These are phyloP conservation scores for Microcebus jonahi DNA, from an alignment of 2,113 vertebrate genomes.

Conservation along the genomic window DNA sequence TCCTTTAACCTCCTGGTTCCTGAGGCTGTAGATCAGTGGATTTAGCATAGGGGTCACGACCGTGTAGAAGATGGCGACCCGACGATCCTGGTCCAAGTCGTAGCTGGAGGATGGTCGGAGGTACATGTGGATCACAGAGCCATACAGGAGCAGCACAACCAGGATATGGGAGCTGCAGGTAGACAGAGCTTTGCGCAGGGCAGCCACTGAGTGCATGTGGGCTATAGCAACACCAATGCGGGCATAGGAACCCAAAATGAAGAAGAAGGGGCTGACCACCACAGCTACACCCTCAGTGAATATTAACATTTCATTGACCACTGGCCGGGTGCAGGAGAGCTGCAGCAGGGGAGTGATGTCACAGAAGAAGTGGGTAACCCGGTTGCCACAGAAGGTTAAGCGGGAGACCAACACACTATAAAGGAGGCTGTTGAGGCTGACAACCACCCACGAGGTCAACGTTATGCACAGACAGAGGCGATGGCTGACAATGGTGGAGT, in stretches of 20 bases:
- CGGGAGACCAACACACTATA: slow-evolving; percentile 60
- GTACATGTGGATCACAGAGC: slow-evolving; percentile 72
- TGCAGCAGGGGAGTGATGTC: slow-evolving; percentile 75
- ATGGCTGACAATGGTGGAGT: slow-evolving; percentile 62
- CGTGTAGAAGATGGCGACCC: slow-evolving; percentile 77
- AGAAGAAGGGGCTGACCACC: slow-evolving; percentile 74
- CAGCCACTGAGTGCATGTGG: slow-evolving; percentile 39
- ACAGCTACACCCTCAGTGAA: slow-evolving; percentile 70
- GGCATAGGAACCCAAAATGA: slow-evolving; percentile 72
- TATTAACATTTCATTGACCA: slow-evolving; percentile 69
- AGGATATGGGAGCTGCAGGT: slow-evolving; percentile 77
- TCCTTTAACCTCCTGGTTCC: slow-evolving; percentile 72
- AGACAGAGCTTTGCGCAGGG: slow-evolving; percentile 73
- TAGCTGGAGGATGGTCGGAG: slow-evolving; percentile 67
- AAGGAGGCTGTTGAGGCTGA: slow-evolving; percentile 72
- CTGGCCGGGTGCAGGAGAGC: slow-evolving; percentile 72
- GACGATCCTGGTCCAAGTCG: slow-evolving; percentile 58
- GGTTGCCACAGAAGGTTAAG: slow-evolving; percentile 75
- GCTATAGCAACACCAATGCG: slow-evolving; percentile 43
- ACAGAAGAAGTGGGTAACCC: slow-evolving; percentile 80
- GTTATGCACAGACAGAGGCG: slow-evolving; percentile 61
- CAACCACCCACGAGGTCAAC: slow-evolving; percentile 61
- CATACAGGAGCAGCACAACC: slow-evolving; percentile 72
- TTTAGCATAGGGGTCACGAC: slow-evolving; percentile 71
- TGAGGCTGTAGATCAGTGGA: slow-evolving; percentile 73